Evolutionary conservation across 2,113 vertebrate genomes (phyloP), one percentile per base, ranked within the genome.

Genomic region (Smithornis capensis): DNA sequence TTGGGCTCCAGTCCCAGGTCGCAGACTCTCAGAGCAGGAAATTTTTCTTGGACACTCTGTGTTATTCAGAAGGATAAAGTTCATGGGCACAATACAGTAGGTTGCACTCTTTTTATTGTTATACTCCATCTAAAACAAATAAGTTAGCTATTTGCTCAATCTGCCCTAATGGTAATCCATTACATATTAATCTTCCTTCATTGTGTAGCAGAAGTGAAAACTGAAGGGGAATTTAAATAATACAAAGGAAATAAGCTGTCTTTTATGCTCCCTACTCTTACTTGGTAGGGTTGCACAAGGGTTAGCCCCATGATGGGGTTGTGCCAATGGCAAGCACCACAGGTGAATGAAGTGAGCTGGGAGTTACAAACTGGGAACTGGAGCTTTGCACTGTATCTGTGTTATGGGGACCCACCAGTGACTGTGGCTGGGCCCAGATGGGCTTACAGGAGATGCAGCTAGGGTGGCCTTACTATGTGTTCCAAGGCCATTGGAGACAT

Each of bases 21-120:
- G 10, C 59, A 90, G 79, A 69, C 77, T 95, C 68, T 68, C 3
- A 40, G 81, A 94, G 79, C 52, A 94, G 84, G 87, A 96, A 94
- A 92, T 95, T 94, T 94, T 95, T 96, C 83, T 96, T 94, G 87
- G 95, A 95, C 40, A 25, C 49, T 67, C 5, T 75, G 19, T 82
- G 59, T 76, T 89, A 75, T 50, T 88, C 87, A 86, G 70, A 87
- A 69, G 83, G 86, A 87, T 94, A 95, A 95, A 97, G 95, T 96
- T 96, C 94, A 92, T 37, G 82, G 94, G 92, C 91, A 96, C 64
- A 64, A 65, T 91, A 77, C 35, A 92, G 94, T 87, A 95, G 79
- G 69, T 84, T 86, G 81, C 38, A 38, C 2, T 6, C 28, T 71
- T 76, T 93, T 86, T 47, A 82, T 87, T 87, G 62, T 9, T 91